Evolutionary conservation across 1,140 invertebrate species (phyloP).

Genomic region (Chironomus striatipennis): DNA sequence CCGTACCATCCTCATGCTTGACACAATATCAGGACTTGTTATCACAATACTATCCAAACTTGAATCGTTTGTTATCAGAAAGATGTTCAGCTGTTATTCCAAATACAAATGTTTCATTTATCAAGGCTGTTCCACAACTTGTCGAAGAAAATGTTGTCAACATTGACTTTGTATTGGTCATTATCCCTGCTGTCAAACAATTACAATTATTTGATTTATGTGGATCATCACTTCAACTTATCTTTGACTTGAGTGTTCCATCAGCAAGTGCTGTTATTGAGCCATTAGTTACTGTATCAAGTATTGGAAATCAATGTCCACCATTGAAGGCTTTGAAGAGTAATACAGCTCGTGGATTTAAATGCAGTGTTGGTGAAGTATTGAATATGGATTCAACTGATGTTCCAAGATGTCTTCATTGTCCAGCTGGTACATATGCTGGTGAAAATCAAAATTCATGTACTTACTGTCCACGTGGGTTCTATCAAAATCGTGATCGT

Average conservation of each 20-base stretch:
- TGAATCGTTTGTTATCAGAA: constrained; percentile 77
- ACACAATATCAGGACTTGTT: constrained; percentile 78
- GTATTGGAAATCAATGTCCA: constrained; percentile 85
- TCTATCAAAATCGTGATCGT: constrained; percentile 84
- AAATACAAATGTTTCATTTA: constrained; percentile 87
- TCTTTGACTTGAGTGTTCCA: constrained; percentile 89
- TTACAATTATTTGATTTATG: constrained; percentile 88
- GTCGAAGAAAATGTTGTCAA: constrained; percentile 79
- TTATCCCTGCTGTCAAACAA: constrained; percentile 77
- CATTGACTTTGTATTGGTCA: constrained; percentile 80
- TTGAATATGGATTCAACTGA: constrained; percentile 84
- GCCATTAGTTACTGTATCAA: constrained; percentile 76
- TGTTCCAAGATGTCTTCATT: constrained; percentile 89
- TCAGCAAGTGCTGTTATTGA: constrained; percentile 87
- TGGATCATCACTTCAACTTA: constrained; percentile 83
- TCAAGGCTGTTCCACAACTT: constrained; percentile 64
- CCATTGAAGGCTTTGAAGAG: constrained; percentile 77
- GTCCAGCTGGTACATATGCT: constrained; percentile 90
- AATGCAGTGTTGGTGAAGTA: constrained; percentile 87
- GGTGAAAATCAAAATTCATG: constrained; percentile 78
- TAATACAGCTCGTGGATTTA: constrained; percentile 79
- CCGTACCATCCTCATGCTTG: constrained; percentile 72
- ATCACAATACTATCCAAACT: constrained; percentile 65
- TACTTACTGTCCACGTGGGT: constrained; percentile 80
- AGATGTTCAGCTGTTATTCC: constrained; percentile 91